Conservation (phyloP, 2,888 invertebrate genomes). For the Disparrhopalites patrizii region DNA sequence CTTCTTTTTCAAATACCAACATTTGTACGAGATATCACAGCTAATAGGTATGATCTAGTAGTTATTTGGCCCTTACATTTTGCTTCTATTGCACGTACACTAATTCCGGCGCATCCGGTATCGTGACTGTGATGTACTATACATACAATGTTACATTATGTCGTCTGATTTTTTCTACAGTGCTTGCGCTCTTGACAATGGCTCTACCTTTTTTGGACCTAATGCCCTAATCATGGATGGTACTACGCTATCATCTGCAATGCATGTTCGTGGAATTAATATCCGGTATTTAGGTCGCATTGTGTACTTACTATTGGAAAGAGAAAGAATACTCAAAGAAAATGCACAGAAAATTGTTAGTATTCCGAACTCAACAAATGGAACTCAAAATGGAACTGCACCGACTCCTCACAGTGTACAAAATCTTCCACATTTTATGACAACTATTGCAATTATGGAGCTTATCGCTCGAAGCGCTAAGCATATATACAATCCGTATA, state of each 20-base stretch:
- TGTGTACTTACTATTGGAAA: conserved; percentile 43
- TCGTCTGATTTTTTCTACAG: conserved; percentile 31
- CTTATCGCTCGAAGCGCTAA: conserved; percentile 84
- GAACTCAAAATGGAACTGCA: conserved; percentile 15
- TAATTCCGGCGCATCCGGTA: too few species aligned
- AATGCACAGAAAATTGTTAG: conserved; percentile 23
- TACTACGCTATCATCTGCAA: conserved; percentile 79
- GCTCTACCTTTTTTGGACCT: conserved; percentile 48
- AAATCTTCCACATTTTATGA: conserved; percentile 61
- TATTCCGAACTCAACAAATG: conserved; percentile 6
- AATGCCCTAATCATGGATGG: conserved; percentile 71
- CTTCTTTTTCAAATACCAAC: conserved; percentile 90
- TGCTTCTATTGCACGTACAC: too few species aligned
- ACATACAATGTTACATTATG: conserved; percentile 1
- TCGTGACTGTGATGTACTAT: too few species aligned
- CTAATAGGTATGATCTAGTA: conserved; percentile 43
- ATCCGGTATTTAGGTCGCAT: conserved; percentile 83
- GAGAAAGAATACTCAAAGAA: conserved; percentile 38
- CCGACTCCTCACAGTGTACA: conserved; percentile 26
- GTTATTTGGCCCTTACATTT: too few species aligned
- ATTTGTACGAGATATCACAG: conserved; percentile 60
- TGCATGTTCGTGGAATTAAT: conserved; percentile 95
- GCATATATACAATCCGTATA: conserved; percentile 85
- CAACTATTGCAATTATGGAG: conserved; percentile 87
- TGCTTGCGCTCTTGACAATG: conserved; percentile 48